Conservation (phyloP, 2,113 vertebrate genomes). For the Anhinga rufa region DNA sequence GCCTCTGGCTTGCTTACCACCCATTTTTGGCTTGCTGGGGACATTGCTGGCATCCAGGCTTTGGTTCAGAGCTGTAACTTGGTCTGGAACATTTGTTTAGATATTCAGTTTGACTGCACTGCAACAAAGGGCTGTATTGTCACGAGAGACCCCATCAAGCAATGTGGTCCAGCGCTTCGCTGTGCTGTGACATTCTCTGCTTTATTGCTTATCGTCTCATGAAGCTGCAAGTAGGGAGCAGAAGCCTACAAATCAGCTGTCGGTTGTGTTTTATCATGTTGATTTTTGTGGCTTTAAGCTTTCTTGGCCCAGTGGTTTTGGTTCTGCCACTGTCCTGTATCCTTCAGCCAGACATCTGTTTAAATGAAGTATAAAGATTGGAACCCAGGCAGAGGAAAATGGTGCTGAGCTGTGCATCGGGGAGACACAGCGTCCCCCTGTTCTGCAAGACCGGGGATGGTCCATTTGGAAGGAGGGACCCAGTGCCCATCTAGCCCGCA, state of each 20-base stretch:
- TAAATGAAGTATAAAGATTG: not conserved
- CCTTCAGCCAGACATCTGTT: not conserved
- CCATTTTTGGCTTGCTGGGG: constrained; percentile 47
- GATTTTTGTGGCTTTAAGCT: not conserved
- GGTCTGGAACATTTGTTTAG: constrained; percentile 60
- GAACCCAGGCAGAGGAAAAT: not conserved
- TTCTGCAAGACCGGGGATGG: not conserved
- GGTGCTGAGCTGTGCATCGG: not conserved
- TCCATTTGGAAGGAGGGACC: not conserved
- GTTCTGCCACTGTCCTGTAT: not conserved
- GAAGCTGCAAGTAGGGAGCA: not conserved
- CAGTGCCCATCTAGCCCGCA: not conserved
- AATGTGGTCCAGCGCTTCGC: constrained; percentile 6
- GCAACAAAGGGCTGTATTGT: constrained; percentile 56
- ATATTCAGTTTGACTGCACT: constrained; percentile 58
- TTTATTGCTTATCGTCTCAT: not conserved
- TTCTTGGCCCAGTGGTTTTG: not conserved
- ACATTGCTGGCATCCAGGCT: constrained; percentile 48
- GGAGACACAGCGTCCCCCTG: not conserved
- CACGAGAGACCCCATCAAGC: constrained; percentile 1
- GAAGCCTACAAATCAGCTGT: not conserved
- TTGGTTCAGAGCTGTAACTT: constrained; percentile 47
- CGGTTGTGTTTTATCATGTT: not conserved
- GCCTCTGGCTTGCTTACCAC: constrained; percentile 48
- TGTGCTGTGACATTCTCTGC: constrained; percentile 21